A percentile compares a stretch with the other conserved stretches of the same genome.
phyloP scores from a whole-genome alignment of 1,140 invertebrate species.

The Sinella curviseta region DNA sequence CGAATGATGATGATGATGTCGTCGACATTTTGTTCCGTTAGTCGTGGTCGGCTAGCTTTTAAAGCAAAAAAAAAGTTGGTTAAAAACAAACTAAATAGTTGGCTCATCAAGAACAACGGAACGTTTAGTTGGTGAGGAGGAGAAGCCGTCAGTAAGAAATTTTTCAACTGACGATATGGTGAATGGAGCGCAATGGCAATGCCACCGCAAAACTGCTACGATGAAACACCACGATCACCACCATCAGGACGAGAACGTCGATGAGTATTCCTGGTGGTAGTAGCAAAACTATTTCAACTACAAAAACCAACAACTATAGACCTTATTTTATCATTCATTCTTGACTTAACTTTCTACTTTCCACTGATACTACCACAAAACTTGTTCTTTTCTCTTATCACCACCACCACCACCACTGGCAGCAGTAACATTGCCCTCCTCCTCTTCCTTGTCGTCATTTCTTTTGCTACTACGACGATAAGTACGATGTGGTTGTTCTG shows the following conservation, averaged over 20 bases:
- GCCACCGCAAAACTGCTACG: too few relatives aligned
- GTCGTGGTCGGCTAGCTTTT: too few relatives aligned
- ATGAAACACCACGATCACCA: too few relatives aligned
- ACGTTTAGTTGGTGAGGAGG: neutral
- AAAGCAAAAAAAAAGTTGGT: too few relatives aligned
- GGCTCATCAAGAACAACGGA: neutral
- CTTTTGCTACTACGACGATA: neutral
- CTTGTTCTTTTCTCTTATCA: neutral
- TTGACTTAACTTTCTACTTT: too few relatives aligned
- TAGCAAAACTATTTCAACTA: neutral
- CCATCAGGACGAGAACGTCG: too few relatives aligned
- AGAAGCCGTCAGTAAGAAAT: neutral
- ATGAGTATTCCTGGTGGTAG: too few relatives aligned
- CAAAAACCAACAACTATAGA: neutral
- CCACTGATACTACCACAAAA: too few relatives aligned
- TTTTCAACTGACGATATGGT: too few relatives aligned
- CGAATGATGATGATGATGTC: too few relatives aligned
- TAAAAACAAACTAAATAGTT: neutral
- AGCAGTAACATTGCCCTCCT: too few relatives aligned
- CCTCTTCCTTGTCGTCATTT: neutral
- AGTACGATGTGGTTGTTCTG: conserved; percentile 25
- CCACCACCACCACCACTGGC: too few relatives aligned
- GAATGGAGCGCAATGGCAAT: conserved; percentile 8
- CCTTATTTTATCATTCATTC: neutral
- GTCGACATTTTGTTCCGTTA: neutral